Evolutionary conservation across 2,797 vertebrate genomes (phyloP).

Genomic region (Lates japonicus): DNA sequence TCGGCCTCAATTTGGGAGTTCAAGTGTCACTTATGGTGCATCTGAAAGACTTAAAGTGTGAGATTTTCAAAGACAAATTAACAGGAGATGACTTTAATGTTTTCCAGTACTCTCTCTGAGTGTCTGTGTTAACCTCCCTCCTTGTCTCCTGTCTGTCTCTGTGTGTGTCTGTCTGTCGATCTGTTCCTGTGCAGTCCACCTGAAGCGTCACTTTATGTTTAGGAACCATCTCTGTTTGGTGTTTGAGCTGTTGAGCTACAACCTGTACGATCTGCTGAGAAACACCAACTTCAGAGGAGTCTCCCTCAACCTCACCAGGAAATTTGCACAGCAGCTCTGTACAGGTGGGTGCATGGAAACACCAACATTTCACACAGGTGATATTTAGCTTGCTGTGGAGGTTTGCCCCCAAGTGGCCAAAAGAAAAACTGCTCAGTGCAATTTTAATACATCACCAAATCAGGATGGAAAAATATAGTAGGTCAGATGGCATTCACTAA

Average conservation of each 20-base stretch:
- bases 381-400: not conserved
- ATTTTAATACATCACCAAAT: not conserved
- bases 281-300: constrained; percentile 96
- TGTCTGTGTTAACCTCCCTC: constrained; percentile 30
- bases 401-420: constrained; percentile 21
- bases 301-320: constrained; percentile 94
- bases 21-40: no score
- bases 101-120: constrained; percentile 5
- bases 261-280: constrained; percentile 94
- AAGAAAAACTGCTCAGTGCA: not conserved
- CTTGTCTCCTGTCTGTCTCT: constrained; percentile 42
- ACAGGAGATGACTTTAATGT: not conserved
- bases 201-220: constrained; percentile 98
- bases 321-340: constrained; percentile 95
- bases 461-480: not conserved
- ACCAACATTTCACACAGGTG: not conserved
- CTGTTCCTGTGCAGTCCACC: constrained; percentile 87
- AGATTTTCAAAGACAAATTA: not conserved
- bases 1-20: no score
- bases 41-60: not conserved
- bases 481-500: not conserved
- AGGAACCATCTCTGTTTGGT: constrained; percentile 97
- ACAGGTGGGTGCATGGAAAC: constrained; percentile 77
- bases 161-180: constrained; percentile 47
- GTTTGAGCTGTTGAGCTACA: constrained; percentile 96